Evolutionary conservation across 2,797 vertebrate genomes (phyloP).

Genomic region (Myotis daubentonii): DNA sequence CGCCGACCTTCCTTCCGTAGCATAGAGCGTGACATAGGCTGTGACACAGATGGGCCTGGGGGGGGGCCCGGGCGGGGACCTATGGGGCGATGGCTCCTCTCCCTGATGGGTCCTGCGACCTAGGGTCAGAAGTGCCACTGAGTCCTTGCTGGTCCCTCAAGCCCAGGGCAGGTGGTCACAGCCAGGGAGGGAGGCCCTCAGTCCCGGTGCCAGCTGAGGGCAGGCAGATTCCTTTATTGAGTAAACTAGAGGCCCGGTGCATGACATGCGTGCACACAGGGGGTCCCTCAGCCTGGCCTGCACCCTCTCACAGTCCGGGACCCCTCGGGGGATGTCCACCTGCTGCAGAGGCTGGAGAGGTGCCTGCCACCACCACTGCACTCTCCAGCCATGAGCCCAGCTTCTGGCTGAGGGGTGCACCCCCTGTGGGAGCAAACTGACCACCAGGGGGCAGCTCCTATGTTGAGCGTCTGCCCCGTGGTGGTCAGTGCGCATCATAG

Average conservation of each 20-base stretch:
- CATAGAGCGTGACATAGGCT: background rate
- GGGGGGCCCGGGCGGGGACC: background rate
- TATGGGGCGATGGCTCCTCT: background rate
- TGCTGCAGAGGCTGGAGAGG: no score
- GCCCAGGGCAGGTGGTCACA: background rate
- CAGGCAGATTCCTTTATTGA: background rate
- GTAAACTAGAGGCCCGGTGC: background rate
- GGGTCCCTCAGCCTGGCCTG: no score
- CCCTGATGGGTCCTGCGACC: slow-evolving; percentile 34
- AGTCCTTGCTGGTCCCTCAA: background rate
- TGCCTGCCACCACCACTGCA: no score
- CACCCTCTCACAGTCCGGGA: no score
- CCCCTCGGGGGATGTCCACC: no score
- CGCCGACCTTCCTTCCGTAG: background rate
- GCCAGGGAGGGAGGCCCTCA: slow-evolving; percentile 16
- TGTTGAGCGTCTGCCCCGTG: no score
- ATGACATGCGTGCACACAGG: no score
- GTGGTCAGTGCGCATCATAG: no score
- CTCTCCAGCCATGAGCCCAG: no score
- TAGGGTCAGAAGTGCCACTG: slow-evolving; percentile 46
- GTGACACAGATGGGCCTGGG: accelerated
- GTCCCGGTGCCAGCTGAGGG: slow-evolving; percentile 8
- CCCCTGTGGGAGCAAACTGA: no score
- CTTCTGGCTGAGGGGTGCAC: no score
- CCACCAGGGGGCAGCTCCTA: no score